phyloP scores from a whole-genome alignment of 2,888 invertebrate species.

The Anarsia innoxiella region DNA sequence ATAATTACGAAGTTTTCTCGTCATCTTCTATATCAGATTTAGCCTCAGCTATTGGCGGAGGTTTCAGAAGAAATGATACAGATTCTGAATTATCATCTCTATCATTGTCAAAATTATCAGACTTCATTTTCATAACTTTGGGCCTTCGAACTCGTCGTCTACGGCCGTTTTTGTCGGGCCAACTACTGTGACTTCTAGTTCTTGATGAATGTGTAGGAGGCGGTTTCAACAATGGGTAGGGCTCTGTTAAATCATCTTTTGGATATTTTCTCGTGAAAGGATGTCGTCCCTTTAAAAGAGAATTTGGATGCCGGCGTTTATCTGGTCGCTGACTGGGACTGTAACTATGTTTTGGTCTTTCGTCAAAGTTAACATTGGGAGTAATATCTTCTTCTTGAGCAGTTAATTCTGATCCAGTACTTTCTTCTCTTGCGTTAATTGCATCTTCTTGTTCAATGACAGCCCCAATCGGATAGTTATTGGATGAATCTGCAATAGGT shows the following conservation, averaged over 20 bases:
- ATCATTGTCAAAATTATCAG: conserved; percentile 53
- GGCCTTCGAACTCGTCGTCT: conserved; percentile 47
- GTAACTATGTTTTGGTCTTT: conserved; percentile 38
- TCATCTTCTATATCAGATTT: conserved; percentile 32
- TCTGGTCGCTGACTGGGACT: conserved; percentile 36
- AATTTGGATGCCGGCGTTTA: conserved; percentile 48
- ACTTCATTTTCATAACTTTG: conserved; percentile 45
- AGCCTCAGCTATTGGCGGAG: conserved; percentile 41
- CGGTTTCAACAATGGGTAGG: conserved; percentile 62
- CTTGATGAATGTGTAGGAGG: conserved; percentile 47
- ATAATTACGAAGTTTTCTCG: conserved; percentile 17
- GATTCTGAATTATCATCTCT: conserved; percentile 35
- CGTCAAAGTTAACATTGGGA: conserved; percentile 29
- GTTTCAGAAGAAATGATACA: conserved; percentile 42
- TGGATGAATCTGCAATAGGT: conserved; percentile 59
- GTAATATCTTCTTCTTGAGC: conserved; percentile 39
- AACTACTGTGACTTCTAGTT: conserved; percentile 33
- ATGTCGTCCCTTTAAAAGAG: conserved; percentile 36
- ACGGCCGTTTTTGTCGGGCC: conserved; percentile 40
- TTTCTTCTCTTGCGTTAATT: conserved; percentile 39
- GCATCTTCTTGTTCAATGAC: conserved; percentile 61
- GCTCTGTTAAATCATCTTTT: conserved; percentile 47
- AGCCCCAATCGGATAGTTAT: conserved; percentile 63
- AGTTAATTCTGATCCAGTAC: conserved; percentile 36
- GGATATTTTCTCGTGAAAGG: conserved; percentile 48